Percentiles rank a stretch among this genome's conserved stretches.
Conservation (phyloP, 1,140 invertebrate species). For the Penaeus indicus region DNA sequence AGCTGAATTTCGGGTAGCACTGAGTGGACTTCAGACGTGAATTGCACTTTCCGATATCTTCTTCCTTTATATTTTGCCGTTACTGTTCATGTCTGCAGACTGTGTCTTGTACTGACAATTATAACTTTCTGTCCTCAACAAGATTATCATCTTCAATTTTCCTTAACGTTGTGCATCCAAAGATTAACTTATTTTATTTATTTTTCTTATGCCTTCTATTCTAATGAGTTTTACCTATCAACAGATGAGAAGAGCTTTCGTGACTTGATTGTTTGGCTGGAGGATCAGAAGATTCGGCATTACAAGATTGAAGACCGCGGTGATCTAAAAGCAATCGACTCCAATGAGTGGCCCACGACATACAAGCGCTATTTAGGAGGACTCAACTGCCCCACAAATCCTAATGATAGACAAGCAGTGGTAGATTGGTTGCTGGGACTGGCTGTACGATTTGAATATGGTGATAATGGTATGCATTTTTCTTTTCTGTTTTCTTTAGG, state of each 20-base stretch:
- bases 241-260: slow-evolving; percentile 84
- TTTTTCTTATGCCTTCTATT: background rate
- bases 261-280: slow-evolving; percentile 88
- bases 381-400: slow-evolving; percentile 76
- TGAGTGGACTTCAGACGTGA: too few relatives aligned
- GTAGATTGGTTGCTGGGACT: slow-evolving; percentile 89
- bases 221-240: background rate
- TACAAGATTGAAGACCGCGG: slow-evolving; percentile 88
- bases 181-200: background rate
- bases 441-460: slow-evolving; percentile 80
- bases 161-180: too few relatives aligned
- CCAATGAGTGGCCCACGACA: slow-evolving; percentile 79
- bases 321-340: slow-evolving; percentile 77
- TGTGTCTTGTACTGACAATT: too few relatives aligned
- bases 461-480: slow-evolving; percentile 66
- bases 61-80: too few relatives aligned
- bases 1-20: too few relatives aligned
- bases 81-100: too few relatives aligned
- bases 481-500: slow-evolving; percentile 31
- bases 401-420: slow-evolving; percentile 74
- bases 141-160: too few relatives aligned
- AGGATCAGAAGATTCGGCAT: slow-evolving; percentile 93
- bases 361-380: slow-evolving; percentile 85
- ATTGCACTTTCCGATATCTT: too few relatives aligned
- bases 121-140: too few relatives aligned